Evolutionary conservation across 2,888 invertebrate species (phyloP).

Genomic region (Alsophila aescularia): DNA sequence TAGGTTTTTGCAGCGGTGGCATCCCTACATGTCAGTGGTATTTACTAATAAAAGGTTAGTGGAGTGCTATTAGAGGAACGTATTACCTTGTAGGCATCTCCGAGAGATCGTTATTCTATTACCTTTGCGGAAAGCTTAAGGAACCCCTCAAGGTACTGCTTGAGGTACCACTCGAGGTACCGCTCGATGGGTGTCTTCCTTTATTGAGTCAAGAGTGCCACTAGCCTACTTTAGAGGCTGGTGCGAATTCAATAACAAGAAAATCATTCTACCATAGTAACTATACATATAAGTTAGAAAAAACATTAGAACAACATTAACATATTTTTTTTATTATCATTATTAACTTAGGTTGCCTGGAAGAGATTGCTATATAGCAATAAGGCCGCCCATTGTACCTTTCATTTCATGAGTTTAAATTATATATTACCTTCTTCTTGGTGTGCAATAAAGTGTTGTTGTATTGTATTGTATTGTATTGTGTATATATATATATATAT

Average conservation of each 20-base stretch:
- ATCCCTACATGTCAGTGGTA: constrained; percentile 6
- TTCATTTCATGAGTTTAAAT: too few species aligned
- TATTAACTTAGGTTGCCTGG: too few species aligned
- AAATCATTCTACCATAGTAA: too few species aligned
- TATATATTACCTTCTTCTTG: too few species aligned
- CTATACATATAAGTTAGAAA: too few species aligned
- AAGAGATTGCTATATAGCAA: too few species aligned
- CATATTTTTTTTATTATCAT: too few species aligned
- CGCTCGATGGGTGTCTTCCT: constrained; percentile 8
- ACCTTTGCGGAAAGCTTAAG: constrained; percentile 6
- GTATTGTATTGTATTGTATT: too few species aligned
- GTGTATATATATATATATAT: too few species aligned
- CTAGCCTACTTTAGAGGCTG: background rate
- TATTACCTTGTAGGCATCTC: constrained; percentile 8
- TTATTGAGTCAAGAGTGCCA: constrained; percentile 5
- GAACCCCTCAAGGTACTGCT: constrained; percentile 6
- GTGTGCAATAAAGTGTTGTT: too few species aligned
- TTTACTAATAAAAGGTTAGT: constrained; percentile 21
- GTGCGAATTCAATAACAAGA: background rate
- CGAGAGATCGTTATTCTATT: constrained; percentile 11
- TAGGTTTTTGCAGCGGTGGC: background rate
- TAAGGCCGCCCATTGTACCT: too few species aligned
- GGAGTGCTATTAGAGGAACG: constrained; percentile 17
- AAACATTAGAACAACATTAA: too few species aligned
- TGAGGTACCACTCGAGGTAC: constrained; percentile 7